Base-by-base conservation (phyloP, 2,888 invertebrate genomes). In the Calameuta pallipes region DNA sequence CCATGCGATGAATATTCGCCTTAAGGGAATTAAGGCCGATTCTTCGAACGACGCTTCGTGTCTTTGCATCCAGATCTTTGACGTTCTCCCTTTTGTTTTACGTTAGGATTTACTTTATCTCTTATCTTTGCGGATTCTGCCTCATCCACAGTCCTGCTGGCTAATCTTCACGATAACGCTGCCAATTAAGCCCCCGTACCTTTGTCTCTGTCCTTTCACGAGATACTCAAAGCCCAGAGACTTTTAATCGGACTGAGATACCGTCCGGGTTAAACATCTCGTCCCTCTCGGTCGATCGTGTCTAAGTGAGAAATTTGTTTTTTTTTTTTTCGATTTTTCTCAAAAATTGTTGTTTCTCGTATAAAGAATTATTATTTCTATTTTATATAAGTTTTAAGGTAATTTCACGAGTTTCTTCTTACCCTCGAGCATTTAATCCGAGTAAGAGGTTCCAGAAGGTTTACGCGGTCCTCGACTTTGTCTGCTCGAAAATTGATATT, bases 271-370 rank as follows among this genome's bases (percentile, higher is more conserved):
- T 56, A 23, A 56, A 56, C 23, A 23, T 56, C 9, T 56, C 6
- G 23, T 23, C 1, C 41, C 41, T 6, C 23, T 15, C 9, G 2
- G 23, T 56, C 2, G 23, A 56, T 56, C 56, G 23, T 2, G 23
- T 56, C 9, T 1, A 23, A 23, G 2, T 2, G 9, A 23, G 1
- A 56, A 2, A 0, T 23, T 9, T 23, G 0, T 0, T 23, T 9
- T 56, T 23, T 9, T 6, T 56, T 41, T 13, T 41, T 56, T 9
- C 13, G 23, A 56, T 15, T 9, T 23, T 15, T 41, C 0, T 41
- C 15, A 56, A 56, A 6, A 56, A 23, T 23, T 9, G 56, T 1
- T 23, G 56, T 23, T 23, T 56, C 9, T 56, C 23, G 1, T 9
- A 9, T 4, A 41, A 15, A 15, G 15, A 41, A 41, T 41, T 15